Evolutionary conservation across 2,888 invertebrate genomes (phyloP), one percentile per base, ranked within the genome.

Genomic region (Zaprionus bogoriensis): DNA sequence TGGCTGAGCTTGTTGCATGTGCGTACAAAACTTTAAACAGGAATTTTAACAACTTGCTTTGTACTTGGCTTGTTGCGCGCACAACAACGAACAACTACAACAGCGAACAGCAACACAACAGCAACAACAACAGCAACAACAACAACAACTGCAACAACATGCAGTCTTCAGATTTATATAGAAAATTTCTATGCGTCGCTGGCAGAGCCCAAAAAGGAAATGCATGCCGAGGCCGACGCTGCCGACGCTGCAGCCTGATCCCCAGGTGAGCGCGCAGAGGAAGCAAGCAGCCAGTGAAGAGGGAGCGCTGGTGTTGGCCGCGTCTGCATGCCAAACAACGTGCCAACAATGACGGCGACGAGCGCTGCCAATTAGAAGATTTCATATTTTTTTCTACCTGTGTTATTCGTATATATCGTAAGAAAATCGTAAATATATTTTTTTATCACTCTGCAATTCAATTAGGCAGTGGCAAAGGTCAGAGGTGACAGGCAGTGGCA

Each of bases 21-120:
- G 81, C 87, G 81, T 87, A 81, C 86, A 82, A 87, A 82, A 81
- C 87, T 81, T 81, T 81, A 81, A 81, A 83, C 82, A 85, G 82
- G 82, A 83, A 83, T 83, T 83, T 83, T 83, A 83, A 83, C 82
- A 83, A 83, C 82, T 83, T 87, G 83, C 79, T 83, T 85, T 81
- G 83, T 81, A 83, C 76, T 83, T 74, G 72, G 74, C 74, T 70
- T 71, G 72, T 76, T 72, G 76, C 68, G 74, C 66, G 59, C 70
- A 54, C 60, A 59, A 51, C 57, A 53, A 44, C 42, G 44, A 25
- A 46, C 47, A 42, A 45, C 36, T 44, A 38, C 32, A 53, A 32
- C 30, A 44, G 14, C 52, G 22, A 20, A 20, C 36, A 54, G 25
- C 68, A 62, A 67, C 67, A 67, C 67, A 67, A 42, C 51, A 54